Base-by-base conservation (phyloP, 1,140 invertebrate genomes). In the Drosophila leontia region DNA sequence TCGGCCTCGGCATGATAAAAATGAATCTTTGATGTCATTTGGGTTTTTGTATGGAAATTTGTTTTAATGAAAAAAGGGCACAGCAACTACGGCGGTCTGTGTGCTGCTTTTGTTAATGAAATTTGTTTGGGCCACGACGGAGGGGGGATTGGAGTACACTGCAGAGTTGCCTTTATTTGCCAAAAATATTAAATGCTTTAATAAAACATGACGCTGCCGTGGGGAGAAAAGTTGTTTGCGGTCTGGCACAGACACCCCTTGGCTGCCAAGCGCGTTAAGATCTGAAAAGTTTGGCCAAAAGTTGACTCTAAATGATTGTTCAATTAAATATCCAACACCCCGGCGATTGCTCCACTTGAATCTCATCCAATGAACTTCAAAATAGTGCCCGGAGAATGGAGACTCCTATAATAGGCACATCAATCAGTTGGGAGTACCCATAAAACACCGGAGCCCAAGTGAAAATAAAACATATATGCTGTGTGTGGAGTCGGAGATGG, bases 21-120 rank as follows among this genome's bases (percentile, higher is more conserved):
- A 87, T 87, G 84, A 87, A 87, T 87, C 84, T 87, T 87, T 87
- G 84, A 87, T 87, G 84, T 87, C 84, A 88, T 87, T 87, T 84
- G 80, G 80, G 84, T 84, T 87, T 81, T 81, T 78, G 83, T 65
- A 82, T 86, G 79, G 55, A 82, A 82, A 87, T 86, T 74, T 86
- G 67, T 88, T 87, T 84, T 84, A 87, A 80, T 83, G 61, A 86
- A 83, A 86, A 85, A 86, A 82, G 61, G 78, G 75, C 53, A 69
- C 63, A 62, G 62, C 48, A 75, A 80, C 70, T 69, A 72, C 72
- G 71, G 50, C 67, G 71, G 56, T 63, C 51, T 69, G 63, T 67
- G 47, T 57, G 44, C 64, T 75, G 61, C 75, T 74, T 70, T 83
- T 83, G 84, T 84, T 84, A 84, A 88, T 87, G 84, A 87, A 88